phyloP scores from a whole-genome alignment of 2,888 invertebrate species.

The Hypercompe scribonia region DNA sequence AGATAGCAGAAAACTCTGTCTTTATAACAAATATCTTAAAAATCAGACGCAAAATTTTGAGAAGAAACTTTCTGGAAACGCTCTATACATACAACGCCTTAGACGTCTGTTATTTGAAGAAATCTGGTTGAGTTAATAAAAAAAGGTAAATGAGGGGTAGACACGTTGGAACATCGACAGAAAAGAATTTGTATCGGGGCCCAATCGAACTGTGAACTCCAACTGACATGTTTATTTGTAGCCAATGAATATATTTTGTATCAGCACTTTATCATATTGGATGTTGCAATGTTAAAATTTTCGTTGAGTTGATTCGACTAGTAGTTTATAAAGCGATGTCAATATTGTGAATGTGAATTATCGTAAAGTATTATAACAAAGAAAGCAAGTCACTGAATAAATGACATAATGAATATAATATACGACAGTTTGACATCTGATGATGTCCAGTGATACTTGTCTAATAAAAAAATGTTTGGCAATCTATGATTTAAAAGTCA shows the following conservation, averaged over 20 bases:
- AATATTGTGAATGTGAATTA: no score
- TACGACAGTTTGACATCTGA: no score
- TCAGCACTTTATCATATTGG: neutral
- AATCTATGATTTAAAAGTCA: no score
- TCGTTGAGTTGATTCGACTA: neutral
- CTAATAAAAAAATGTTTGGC: no score
- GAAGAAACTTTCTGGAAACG: conserved; percentile 14
- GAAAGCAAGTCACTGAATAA: no score
- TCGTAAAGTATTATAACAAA: no score
- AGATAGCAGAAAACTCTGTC: no score
- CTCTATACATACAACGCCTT: conserved; percentile 18
- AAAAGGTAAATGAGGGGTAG: conserved; percentile 48
- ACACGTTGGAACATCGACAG: conserved; percentile 29
- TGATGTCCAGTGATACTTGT: no score
- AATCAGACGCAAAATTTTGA: neutral
- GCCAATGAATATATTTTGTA: conserved; percentile 2
- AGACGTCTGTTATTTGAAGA: conserved; percentile 23
- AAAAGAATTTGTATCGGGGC: conserved; percentile 36
- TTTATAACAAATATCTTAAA: neutral
- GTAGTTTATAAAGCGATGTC: no score
- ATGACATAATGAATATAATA: no score
- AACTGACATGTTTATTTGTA: conserved; percentile 36
- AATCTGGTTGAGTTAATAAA: conserved; percentile 44
- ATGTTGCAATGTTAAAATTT: neutral
- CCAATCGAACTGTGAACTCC: conserved; percentile 30